These are phyloP conservation scores for Pangasianodon hypophthalmus DNA, from an alignment of 2,113 vertebrate species.

Conservation along the genomic window DNA sequence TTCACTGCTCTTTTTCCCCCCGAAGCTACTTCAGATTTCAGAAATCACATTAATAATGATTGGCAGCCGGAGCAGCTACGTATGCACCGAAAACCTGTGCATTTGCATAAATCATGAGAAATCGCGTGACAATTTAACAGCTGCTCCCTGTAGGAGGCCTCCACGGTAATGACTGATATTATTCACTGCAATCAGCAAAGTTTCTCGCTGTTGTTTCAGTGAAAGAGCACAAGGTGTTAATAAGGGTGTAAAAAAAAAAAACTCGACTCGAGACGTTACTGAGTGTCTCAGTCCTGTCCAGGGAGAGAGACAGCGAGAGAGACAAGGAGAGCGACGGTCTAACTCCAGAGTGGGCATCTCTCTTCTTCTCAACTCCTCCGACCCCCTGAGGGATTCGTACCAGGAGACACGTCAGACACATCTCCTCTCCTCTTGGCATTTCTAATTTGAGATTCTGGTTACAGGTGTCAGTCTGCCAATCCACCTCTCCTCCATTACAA, in stretches of 20 bases:
- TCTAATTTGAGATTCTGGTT: slow-evolving; percentile 75
- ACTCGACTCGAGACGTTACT: neutral
- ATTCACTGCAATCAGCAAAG: slow-evolving; percentile 76
- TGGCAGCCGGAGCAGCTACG: slow-evolving; percentile 74
- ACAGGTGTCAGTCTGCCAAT: slow-evolving; percentile 76
- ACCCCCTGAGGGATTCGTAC: slow-evolving; percentile 62
- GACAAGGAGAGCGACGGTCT: neutral
- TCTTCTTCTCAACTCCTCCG: slow-evolving; percentile 44
- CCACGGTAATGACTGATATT: slow-evolving; percentile 66
- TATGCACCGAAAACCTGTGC: slow-evolving; percentile 70
- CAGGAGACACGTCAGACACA: slow-evolving; percentile 67
- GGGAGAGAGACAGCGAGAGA: neutral
- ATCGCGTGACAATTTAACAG: slow-evolving; percentile 70
- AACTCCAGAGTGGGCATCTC: slow-evolving; percentile 55
- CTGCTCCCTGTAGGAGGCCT: slow-evolving; percentile 70
- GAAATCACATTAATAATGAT: slow-evolving; percentile 73
- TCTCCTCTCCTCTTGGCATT: slow-evolving; percentile 70
- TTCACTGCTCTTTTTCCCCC: neutral
- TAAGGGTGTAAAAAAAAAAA: neutral
- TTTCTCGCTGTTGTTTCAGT: slow-evolving; percentile 62
- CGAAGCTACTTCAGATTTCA: neutral
- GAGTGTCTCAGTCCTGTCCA: neutral
- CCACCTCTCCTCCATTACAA: slow-evolving; percentile 70
- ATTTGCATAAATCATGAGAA: slow-evolving; percentile 77
- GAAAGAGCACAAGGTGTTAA: slow-evolving; percentile 21